These are phyloP conservation scores for Excalfactoria chinensis DNA, from an alignment of 2,113 vertebrate species.

Conservation along the genomic window DNA sequence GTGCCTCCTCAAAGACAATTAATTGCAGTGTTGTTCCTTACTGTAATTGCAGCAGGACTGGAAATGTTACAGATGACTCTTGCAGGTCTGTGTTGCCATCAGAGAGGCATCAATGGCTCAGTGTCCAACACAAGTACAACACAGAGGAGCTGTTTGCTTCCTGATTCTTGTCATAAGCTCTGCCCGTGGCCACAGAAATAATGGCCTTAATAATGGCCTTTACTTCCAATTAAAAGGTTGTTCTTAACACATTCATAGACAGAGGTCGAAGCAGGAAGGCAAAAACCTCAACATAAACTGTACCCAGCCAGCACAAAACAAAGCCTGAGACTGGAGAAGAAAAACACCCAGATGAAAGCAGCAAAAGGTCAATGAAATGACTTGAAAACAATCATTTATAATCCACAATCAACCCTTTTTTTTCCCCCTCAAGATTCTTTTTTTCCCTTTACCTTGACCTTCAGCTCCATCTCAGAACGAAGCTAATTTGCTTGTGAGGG, in stretches of 20 bases:
- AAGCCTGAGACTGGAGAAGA: neutral
- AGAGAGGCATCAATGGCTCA: neutral
- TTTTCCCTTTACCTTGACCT: neutral
- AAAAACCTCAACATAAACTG: neutral
- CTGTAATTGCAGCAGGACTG: neutral
- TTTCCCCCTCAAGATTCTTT: neutral
- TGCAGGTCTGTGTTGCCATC: rapidly evolving
- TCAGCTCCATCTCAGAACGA: neutral
- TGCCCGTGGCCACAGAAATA: neutral
- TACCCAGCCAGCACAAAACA: neutral
- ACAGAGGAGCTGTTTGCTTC: neutral
- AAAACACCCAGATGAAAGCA: neutral
- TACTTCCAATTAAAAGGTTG: neutral
- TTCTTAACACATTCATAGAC: neutral
- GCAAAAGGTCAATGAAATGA: neutral
- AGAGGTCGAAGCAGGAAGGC: rapidly evolving
- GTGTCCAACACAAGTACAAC: rapidly evolving
- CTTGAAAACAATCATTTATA: neutral
- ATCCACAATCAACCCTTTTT: neutral
- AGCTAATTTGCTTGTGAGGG: neutral
- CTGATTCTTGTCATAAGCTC: neutral
- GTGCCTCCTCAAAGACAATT: neutral
- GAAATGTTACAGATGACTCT: neutral
- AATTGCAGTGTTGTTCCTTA: neutral
- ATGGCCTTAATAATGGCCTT: neutral